A percentile compares a stretch with the other conserved stretches of the same genome.
phyloP scores from a whole-genome alignment of 2,797 vertebrate species.

The Ibycter americanus region DNA sequence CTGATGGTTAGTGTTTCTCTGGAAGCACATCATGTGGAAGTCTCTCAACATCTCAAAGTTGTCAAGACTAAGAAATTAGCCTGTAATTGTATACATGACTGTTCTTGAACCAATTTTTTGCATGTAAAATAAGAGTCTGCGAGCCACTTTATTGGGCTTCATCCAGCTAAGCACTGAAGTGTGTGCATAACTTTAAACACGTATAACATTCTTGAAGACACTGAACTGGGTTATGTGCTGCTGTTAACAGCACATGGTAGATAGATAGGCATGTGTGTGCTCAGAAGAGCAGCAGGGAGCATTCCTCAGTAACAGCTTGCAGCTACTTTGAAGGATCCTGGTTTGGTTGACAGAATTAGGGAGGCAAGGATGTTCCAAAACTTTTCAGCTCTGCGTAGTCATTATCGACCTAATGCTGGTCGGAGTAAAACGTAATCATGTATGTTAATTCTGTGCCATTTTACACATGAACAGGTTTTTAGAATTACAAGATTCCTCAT shows the following conservation, averaged over 20 bases:
- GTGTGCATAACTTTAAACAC: not conserved
- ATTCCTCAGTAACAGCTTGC: not conserved
- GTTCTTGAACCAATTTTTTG: not conserved
- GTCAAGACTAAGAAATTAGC: not conserved
- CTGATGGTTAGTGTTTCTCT: not conserved
- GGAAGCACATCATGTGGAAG: not conserved
- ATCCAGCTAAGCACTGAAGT: not conserved
- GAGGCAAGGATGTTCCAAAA: not conserved
- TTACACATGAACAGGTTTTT: not conserved
- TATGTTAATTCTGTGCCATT: not conserved
- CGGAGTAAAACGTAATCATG: not conserved
- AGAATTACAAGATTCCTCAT: not conserved
- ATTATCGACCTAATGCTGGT: not conserved
- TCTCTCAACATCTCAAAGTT: not conserved
- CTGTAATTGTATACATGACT: not conserved
- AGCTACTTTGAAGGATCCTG: not conserved
- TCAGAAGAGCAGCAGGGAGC: not conserved
- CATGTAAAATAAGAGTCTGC: not conserved
- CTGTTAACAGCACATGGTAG: not conserved
- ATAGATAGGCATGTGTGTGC: fast-evolving
- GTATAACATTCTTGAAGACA: not conserved
- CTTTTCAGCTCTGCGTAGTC: not conserved
- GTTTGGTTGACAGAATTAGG: not conserved
- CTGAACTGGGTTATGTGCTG: not conserved
- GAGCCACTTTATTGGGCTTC: not conserved